phyloP scores from a whole-genome alignment of 2,797 vertebrate genomes.

The Channallabes apus region DNA sequence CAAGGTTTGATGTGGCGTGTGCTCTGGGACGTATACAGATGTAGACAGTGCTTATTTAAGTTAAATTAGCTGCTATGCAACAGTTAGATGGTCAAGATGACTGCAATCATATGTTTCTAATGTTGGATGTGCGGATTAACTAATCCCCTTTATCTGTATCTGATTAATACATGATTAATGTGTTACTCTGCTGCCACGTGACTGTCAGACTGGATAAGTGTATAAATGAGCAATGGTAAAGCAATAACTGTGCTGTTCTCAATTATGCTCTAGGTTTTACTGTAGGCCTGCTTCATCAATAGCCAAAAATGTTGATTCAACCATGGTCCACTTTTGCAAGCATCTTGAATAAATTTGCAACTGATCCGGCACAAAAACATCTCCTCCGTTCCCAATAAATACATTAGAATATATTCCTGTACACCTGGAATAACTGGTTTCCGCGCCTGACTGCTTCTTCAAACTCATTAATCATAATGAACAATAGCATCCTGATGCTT shows the following conservation, averaged over 20 bases:
- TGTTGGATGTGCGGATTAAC: background rate
- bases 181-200: background rate
- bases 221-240: background rate
- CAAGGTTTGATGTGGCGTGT: background rate
- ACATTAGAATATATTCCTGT: background rate
- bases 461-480: conserved; percentile 7
- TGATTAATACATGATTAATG: background rate
- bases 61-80: background rate
- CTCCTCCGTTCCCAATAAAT: background rate
- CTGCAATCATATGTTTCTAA: background rate
- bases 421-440: background rate
- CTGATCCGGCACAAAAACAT: background rate
- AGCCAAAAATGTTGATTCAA: background rate
- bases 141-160: background rate
- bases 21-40: background rate
- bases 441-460: background rate
- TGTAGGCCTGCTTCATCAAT: background rate
- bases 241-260: background rate
- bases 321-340: background rate
- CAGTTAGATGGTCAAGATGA: background rate
- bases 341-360: background rate
- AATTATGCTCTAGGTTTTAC: background rate
- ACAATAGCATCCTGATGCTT: background rate
- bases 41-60: background rate
- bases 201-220: background rate